Evolutionary conservation across 2,113 vertebrate genomes (phyloP).

Genomic region (Oryctolagus cuniculus): DNA sequence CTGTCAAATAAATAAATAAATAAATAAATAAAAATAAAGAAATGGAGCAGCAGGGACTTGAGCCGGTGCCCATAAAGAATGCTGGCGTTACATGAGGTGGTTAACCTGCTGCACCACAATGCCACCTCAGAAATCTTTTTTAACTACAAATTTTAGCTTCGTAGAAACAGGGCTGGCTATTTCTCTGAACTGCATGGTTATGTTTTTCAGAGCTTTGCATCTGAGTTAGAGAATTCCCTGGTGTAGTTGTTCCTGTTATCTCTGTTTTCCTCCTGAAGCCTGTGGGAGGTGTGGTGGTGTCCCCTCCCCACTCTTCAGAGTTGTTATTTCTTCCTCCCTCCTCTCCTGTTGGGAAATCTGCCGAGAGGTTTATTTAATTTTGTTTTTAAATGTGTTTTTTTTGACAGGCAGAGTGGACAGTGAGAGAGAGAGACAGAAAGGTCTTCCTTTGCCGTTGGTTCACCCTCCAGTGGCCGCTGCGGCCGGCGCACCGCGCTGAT

Average conservation of each 20-base stretch:
- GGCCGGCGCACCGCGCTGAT: too few species aligned
- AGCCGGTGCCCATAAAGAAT: too few species aligned
- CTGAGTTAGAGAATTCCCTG: neutral
- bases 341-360: neutral
- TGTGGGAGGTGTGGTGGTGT: neutral
- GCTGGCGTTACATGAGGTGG: too few species aligned
- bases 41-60: too few species aligned
- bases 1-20: too few species aligned
- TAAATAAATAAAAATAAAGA: too few species aligned
- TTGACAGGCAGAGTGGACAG: too few species aligned
- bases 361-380: conserved; percentile 4
- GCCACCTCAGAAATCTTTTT: neutral
- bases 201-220: neutral
- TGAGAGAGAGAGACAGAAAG: too few species aligned
- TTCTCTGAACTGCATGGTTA: neutral
- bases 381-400: neutral
- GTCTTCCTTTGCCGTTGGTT: too few species aligned
- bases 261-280: neutral
- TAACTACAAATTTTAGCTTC: neutral
- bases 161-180: neutral
- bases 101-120: too few species aligned
- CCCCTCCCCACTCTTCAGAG: neutral
- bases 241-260: neutral
- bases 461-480: too few species aligned
- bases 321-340: neutral